A percentile compares a stretch with the other conserved stretches of the same genome.
phyloP scores from a whole-genome alignment of 2,888 invertebrate genomes.

The Archips crataeganus region DNA sequence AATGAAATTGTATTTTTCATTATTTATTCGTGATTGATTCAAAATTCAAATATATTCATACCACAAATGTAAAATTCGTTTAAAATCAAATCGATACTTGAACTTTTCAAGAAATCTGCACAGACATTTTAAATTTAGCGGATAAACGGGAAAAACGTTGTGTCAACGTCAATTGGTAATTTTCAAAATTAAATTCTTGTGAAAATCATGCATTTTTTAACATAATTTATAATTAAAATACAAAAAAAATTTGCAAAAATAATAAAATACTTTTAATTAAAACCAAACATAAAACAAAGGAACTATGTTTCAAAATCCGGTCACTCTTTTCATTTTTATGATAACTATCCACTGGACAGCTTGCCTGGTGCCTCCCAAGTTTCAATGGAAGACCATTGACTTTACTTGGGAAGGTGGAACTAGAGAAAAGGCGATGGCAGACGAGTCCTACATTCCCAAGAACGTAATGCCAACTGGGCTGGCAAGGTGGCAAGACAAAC shows the following conservation, averaged over 20 bases:
- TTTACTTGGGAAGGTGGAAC: constrained; percentile 87
- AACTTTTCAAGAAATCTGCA: constrained; percentile 1
- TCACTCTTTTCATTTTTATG: background rate
- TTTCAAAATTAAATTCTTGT: background rate
- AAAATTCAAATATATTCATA: too few relatives aligned
- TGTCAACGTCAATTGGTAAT: background rate
- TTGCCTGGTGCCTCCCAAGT: constrained; percentile 66
- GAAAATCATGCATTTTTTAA: background rate
- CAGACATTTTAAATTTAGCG: background rate
- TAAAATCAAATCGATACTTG: background rate
- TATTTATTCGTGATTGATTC: too few relatives aligned
- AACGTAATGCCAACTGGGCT: constrained; percentile 90
- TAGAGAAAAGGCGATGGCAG: constrained; percentile 80
- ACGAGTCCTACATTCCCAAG: constrained; percentile 85
- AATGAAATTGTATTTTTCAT: too few relatives aligned
- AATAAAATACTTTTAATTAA: background rate
- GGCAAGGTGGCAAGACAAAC: constrained; percentile 88
- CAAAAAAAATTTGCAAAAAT: background rate
- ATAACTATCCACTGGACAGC: constrained; percentile 11
- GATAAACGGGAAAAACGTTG: background rate
- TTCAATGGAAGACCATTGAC: constrained; percentile 87
- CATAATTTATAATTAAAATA: background rate
- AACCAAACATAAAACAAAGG: background rate
- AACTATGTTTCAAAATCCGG: constrained; percentile 2
- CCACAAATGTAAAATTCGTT: too few relatives aligned